A percentile compares a stretch with the other conserved stretches of the same genome.
phyloP scores from a whole-genome alignment of 2,797 vertebrate genomes.

The Cryptoprocta ferox region DNA sequence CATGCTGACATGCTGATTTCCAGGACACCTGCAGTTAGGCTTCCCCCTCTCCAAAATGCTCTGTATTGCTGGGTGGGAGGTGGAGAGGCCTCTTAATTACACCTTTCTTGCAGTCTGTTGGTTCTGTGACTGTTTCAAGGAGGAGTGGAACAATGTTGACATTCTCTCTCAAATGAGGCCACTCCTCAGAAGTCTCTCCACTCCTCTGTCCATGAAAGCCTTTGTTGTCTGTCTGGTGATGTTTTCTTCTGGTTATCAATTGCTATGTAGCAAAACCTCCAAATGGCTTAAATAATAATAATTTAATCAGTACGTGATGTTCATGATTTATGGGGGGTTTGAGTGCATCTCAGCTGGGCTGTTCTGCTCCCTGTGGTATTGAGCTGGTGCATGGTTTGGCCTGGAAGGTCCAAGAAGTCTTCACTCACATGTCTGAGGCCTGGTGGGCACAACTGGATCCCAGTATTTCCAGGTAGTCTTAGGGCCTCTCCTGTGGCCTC shows the following conservation, averaged over 20 bases:
- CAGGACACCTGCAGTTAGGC: slow-evolving; percentile 74
- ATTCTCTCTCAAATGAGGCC: background rate
- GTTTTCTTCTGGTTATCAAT: background rate
- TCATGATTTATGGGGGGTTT: background rate
- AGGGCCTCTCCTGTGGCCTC: background rate
- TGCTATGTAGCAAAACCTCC: background rate
- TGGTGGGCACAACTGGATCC: background rate
- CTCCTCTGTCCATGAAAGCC: background rate
- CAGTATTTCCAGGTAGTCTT: background rate
- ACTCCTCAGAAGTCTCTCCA: background rate
- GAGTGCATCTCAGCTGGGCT: background rate
- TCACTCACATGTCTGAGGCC: background rate
- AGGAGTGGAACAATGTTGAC: background rate
- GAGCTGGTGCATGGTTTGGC: background rate
- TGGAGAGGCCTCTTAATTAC: slow-evolving; percentile 56
- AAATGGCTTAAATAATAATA: background rate
- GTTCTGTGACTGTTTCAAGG: slow-evolving; percentile 58
- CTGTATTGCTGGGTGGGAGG: slow-evolving; percentile 42
- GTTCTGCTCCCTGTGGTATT: background rate
- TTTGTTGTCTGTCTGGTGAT: background rate
- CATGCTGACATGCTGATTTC: slow-evolving; percentile 55
- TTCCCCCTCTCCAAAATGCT: slow-evolving; percentile 63
- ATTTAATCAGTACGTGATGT: background rate
- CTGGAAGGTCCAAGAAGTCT: background rate
- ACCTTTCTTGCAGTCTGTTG: background rate